Evolutionary conservation across 2,113 vertebrate genomes (phyloP), one percentile per base, ranked within the genome.

Genomic region (Polyodon spathula): DNA sequence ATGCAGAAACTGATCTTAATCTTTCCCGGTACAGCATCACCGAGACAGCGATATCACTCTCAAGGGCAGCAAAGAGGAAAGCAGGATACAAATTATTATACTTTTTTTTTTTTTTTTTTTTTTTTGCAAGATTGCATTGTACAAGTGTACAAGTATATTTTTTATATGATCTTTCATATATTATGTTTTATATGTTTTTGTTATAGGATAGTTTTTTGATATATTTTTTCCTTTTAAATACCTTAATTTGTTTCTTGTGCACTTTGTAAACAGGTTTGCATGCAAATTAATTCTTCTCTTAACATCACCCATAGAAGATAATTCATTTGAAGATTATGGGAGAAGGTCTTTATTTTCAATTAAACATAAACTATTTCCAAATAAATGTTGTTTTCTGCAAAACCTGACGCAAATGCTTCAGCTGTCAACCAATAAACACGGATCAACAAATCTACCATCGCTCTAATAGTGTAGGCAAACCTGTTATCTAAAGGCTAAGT

Each of bases 351-450:
- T 27, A 27, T 2, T 59, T 59, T 46, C 12, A 48, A 27, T 46
- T 59, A 15, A 37, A 59, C 76, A 76, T 80, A 68, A 85, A 83
- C 75, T 79, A 67, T 78, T 78, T 72, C 71, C 27, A 68, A 64
- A 58, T 73, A 74, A 74, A 70, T 71, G 71, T 70, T 79, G 77
- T 80, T 83, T 78, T 81, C 68, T 71, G 65, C 70, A 79, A 78
- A 78, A 76, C 74, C 79, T 75, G 73, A 70, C 73, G 27, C 77
- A 81, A 76, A 75, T 82, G 77, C 70, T 80, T 78, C 65, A 72
- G 66, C 73, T 81, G 75, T 67, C 74, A 78, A 71, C 77, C 77
- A 79, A 77, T 77, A 79, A 66, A 70, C 68, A 71, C 73, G 77
- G 80, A 80, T 79, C 77, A 76, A 71, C 70, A 69, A 72, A 77